These are phyloP conservation scores for Thereuonema tuberculata DNA, from an alignment of 1,140 invertebrate species.

Conservation along the genomic window DNA sequence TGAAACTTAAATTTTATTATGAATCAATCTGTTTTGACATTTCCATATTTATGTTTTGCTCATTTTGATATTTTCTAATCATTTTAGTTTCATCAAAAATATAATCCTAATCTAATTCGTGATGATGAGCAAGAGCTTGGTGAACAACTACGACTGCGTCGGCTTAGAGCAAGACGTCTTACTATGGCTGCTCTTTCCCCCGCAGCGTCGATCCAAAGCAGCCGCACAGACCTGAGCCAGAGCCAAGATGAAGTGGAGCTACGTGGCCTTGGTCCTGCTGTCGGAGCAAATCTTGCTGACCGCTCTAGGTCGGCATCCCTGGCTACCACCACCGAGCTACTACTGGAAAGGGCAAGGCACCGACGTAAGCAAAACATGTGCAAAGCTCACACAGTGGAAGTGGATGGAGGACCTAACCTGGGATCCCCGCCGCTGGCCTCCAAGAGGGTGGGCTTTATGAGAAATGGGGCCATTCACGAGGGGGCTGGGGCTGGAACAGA, in stretches of 20 bases:
- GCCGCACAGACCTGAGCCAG: conserved; percentile 6
- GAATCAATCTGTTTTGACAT: too few relatives aligned
- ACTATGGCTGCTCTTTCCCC: conserved; percentile 21
- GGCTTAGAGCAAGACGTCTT: conserved; percentile 25
- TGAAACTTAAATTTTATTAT: too few relatives aligned
- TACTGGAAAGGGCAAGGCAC: conserved; percentile 6
- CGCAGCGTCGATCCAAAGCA: conserved; percentile 12
- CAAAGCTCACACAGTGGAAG: background rate
- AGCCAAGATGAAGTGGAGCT: conserved; percentile 15
- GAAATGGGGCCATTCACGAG: background rate
- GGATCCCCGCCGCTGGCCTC: background rate
- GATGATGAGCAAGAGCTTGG: conserved; percentile 30
- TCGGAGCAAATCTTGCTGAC: conserved; percentile 1
- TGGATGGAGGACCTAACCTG: background rate
- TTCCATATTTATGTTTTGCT: too few relatives aligned
- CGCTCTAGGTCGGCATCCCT: conserved; percentile 5
- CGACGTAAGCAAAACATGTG: background rate
- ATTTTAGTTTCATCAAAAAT: conserved; percentile 31
- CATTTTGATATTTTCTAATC: too few relatives aligned
- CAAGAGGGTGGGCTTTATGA: background rate
- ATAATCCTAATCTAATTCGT: conserved; percentile 31
- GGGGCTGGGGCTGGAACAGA: background rate
- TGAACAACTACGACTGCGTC: conserved; percentile 24
- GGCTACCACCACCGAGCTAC: conserved; percentile 3
- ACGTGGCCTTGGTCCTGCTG: conserved; percentile 7